Base-by-base conservation (phyloP, 2,113 vertebrate genomes). In the Otolemur garnettii region DNA sequence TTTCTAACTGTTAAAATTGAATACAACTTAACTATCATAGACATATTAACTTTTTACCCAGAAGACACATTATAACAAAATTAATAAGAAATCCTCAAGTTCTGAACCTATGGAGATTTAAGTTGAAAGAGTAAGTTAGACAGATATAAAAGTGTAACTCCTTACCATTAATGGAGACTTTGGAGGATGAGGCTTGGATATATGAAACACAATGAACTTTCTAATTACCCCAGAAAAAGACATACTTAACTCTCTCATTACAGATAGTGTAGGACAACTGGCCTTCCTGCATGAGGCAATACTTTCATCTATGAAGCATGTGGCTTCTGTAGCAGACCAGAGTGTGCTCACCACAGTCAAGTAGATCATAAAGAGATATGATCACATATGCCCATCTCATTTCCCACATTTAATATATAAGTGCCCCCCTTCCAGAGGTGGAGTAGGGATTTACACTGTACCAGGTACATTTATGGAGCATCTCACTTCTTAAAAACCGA, bases 11-110 rank as follows among this genome's bases (percentile, higher is more conserved):
- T 62, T 62, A 87, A 93, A 71, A 93, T 38, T 35, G 55, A 93
- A 93, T 87, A 62, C 3, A 93, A 87, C 33, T 80, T 62, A 24
- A 80, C 64, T 93, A 30, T 71, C 75, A 81, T 72, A 72, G 18
- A 55, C 26, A 53, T 26, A 38, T 18, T 72, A 87, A 87, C 17
- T 22, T 62, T 87, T 62, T 93, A 19, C 55, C 33, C 38, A 71
- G 42, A 81, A 75, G 28, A 82, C 12, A 45, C 84, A 81, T 85
- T 6, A 38, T 30, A 68, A 57, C 28, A 68, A 83, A 75, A 74
- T 68, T 45, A 57, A 68, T 74, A 82, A 57, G 45, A 66, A 68
- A 66, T 57, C 78, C 64, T 75, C n/a, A 22, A 66, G 28, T 75
- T 89, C 57, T 66, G 68, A 94, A 45, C 22, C 22, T 75, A 35